phyloP scores from a whole-genome alignment of 2,888 invertebrate genomes.

The Luperina testacea region DNA sequence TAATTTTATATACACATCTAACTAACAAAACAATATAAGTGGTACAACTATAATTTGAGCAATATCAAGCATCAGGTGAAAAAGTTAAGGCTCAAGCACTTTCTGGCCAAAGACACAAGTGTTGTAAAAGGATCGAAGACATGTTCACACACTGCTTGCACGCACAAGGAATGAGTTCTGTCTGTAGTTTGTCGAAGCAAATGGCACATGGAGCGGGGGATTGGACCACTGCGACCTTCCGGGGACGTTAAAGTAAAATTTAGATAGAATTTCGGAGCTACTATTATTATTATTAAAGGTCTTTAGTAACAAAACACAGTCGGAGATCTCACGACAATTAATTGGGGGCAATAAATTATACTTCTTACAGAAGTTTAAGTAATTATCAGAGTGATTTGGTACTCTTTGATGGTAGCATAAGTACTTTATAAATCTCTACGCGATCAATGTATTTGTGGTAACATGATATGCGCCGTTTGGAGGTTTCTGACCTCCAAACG shows the following conservation, averaged over 20 bases:
- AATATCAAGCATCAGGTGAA: not conserved
- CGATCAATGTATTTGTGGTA: no score
- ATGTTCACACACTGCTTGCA: no score
- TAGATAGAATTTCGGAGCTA: no score
- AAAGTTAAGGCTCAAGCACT: not conserved
- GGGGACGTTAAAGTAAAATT: not conserved
- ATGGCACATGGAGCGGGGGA: not conserved
- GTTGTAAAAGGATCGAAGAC: no score
- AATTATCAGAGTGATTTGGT: not conserved
- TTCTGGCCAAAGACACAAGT: not conserved
- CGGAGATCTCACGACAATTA: not conserved
- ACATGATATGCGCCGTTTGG: no score
- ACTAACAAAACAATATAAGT: not conserved
- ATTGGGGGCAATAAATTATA: not conserved
- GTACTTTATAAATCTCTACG: not conserved
- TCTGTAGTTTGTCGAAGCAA: not conserved
- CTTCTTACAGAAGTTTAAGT: not conserved
- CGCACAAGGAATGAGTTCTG: no score
- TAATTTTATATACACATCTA: not conserved
- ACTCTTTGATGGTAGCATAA: not conserved
- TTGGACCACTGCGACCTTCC: not conserved
- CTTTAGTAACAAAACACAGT: not conserved
- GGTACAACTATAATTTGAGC: not conserved
- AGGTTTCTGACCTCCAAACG: no score
- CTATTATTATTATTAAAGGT: not conserved